These are phyloP conservation scores for Coracias cyanogaster DNA, from an alignment of 2,797 vertebrate genomes.

Conservation along the genomic window DNA sequence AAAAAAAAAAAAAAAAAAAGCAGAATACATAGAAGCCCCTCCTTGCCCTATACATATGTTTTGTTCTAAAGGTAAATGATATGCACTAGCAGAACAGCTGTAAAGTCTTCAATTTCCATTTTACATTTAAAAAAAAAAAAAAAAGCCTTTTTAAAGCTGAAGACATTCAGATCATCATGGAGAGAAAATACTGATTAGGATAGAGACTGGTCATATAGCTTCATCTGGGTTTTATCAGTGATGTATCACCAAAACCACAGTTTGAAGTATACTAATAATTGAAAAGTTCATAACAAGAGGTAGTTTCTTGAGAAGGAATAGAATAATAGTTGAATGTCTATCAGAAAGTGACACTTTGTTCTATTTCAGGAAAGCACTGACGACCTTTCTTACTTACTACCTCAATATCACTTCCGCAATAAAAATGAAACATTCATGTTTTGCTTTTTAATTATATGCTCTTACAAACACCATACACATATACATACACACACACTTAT, in stretches of 20 bases:
- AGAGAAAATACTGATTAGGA: not conserved
- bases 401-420: not conserved
- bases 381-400: not conserved
- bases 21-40: not conserved
- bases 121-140: not conserved
- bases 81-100: not conserved
- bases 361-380: not conserved
- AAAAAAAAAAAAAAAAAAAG: accelerated
- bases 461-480: not conserved
- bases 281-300: not conserved
- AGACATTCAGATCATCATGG: not conserved
- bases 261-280: not conserved
- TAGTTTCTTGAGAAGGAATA: not conserved
- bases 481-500: accelerated
- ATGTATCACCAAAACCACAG: not conserved
- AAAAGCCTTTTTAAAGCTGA: not conserved
- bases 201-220: not conserved
- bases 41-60: not conserved
- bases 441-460: not conserved
- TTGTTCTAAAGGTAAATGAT: not conserved
- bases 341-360: not conserved
- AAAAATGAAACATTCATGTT: not conserved
- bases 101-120: not conserved
- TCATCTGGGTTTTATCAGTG: not conserved
- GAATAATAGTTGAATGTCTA: not conserved